Evolutionary conservation across 2,113 vertebrate species (phyloP), one percentile per base, ranked within the genome.

Genomic region (Pluvianellus socialis): DNA sequence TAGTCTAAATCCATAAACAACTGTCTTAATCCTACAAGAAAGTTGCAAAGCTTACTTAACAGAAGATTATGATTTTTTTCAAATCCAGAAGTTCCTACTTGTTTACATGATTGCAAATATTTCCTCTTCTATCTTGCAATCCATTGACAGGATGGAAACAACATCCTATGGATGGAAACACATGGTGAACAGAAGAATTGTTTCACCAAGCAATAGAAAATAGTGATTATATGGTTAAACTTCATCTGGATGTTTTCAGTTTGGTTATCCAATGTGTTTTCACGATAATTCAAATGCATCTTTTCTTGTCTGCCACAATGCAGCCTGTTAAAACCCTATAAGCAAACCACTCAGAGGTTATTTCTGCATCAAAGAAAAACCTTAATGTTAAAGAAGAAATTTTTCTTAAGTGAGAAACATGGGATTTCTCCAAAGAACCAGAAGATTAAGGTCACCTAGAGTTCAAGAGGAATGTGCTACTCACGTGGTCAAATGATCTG

Each of bases 401-500:
- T 73, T 75, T 62, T 90, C 77, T 77, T 20, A 81, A 63, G 58
- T 42, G 35, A 84, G 58, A 91, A 91, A 76, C 42, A 52, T 6
- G 5, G 40, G 28, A 61, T 53, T 62, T 86, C 79, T 66, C 44
- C 66, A 81, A 88, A 93, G 16, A 92, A 22, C 3, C 14, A 67
- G 70, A 89, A 85, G 58, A 79, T 58, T 82, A 95, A 88, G 94
- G 94, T 95, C 94, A 93, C 21, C 44, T 73, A 33, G 71, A 95
- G 94, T 97, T 96, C 90, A 96, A 67, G 33, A 80, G 26, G 32
- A 95, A 95, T 91, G 90, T 83, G 80, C 72, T 88, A 90, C 94
- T 96, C 79, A 94, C 81, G 90, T 79, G 88, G 94, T 93, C 80
- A 96, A 92, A 87, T 92, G 93, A 92, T 86, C 91, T 89, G 87